These are phyloP conservation scores for Prosopocoilus inquinatus DNA, from an alignment of 2,888 invertebrate genomes.

Conservation along the genomic window DNA sequence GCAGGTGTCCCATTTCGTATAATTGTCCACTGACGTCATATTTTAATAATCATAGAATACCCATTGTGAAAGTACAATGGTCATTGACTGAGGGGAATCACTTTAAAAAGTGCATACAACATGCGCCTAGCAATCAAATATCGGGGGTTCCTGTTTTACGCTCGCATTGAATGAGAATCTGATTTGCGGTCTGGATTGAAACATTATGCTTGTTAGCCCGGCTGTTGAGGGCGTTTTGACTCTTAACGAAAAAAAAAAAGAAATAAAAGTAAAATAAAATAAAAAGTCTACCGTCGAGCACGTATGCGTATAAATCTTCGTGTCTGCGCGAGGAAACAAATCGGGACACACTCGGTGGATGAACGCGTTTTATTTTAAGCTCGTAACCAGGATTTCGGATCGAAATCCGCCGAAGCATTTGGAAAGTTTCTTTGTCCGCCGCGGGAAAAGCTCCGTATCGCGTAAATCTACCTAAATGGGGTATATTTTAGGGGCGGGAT, in stretches of 20 bases:
- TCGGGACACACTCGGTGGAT: too few species aligned
- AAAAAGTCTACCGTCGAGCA: background rate
- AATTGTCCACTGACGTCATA: conserved; percentile 40
- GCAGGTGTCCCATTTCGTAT: conserved; percentile 38
- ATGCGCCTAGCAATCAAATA: conserved; percentile 21
- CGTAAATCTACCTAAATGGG: too few species aligned
- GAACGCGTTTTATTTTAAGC: too few species aligned
- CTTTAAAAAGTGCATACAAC: conserved; percentile 26
- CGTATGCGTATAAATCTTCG: too few species aligned
- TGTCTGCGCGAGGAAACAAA: too few species aligned
- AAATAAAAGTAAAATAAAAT: background rate
- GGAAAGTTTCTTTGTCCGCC: too few species aligned
- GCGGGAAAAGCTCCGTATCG: too few species aligned
- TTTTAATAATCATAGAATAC: conserved; percentile 46
- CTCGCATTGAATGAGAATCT: conserved; percentile 10
- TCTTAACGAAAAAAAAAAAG: too few species aligned
- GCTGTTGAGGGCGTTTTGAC: background rate
- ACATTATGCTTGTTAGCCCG: conserved; percentile 1
- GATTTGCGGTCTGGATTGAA: conserved; percentile 13
- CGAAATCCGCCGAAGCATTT: background rate
- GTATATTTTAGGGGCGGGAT: too few species aligned
- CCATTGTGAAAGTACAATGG: conserved; percentile 48
- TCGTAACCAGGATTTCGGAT: background rate
- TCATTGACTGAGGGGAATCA: conserved; percentile 33
- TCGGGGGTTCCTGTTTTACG: conserved; percentile 4